Evolutionary conservation across 35 echinoderm and acorn worm species (phyloP), one percentile per base, ranked within the genome.

Genomic region (Apostichopus californicus): DNA sequence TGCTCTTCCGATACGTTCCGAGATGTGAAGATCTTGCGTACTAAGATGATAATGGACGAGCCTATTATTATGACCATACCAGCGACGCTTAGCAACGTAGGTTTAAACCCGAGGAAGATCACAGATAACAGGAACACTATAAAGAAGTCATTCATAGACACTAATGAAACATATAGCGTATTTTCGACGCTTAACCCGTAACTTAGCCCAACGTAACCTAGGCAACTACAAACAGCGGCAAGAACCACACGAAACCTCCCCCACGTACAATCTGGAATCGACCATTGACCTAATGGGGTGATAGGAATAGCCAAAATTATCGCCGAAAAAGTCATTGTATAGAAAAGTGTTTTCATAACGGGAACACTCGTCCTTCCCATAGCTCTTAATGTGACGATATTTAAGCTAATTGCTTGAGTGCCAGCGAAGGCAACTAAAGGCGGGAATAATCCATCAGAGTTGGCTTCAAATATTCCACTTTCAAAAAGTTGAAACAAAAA

Each of bases 401-500:
- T 12, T 57, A 82, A n/a, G 14, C 23, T 8, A 3, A 82, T 46
- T n/a, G 11, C 22, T 17, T 55, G 46, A 53, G 28, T n/a, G 14
- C 22, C 55, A 55, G 25, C 80, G n/a, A 82, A 24, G 5, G 80
- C 80, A 12, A 82, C 55, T 22, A 82, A 12, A 14, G 80, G 22
- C 10, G 80, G 46, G 46, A 82, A 46, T 17, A 82, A 8, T 18
- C 21, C 28, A 14, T 52, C 46, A 6, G 46, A 55, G 80, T 4
- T 52, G 9, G 80, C n/a, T 75, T 75, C 71, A 18, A 75, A 82
- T n/a, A 24, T 53, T 53, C 56, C 85, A 12, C 11, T 57, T 14
- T 66, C 60, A 57, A 61, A 23, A 17, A 13, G 18, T 57, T 66
- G 55, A 24, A 87, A 87, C 57, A 87, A 26, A 87, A 90, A 77